phyloP scores from a whole-genome alignment of 2,888 invertebrate genomes.

The Ophioninae sp. region DNA sequence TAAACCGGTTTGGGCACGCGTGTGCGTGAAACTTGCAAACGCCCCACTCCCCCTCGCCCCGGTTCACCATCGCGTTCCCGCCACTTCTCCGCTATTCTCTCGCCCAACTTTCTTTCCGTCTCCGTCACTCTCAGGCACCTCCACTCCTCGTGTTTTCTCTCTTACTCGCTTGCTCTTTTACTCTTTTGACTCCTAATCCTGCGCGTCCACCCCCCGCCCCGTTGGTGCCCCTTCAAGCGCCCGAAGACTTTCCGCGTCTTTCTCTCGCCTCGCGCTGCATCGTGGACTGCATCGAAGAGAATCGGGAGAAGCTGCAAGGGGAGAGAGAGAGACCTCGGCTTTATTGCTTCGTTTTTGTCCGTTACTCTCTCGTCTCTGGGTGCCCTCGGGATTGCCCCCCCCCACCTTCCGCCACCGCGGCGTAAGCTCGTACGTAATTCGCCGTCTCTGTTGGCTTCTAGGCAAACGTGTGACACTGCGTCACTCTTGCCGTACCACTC shows the following conservation, averaged over 20 bases:
- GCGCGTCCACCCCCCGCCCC: conserved; percentile 40
- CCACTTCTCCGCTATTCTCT: background rate
- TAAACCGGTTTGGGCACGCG: conserved; percentile 79
- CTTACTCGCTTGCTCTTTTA: conserved; percentile 56
- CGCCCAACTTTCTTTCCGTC: conserved; percentile 37
- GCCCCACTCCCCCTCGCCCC: conserved; percentile 18
- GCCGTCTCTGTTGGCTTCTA: conserved; percentile 38
- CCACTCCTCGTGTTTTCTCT: conserved; percentile 45
- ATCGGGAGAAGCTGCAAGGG: conserved; percentile 40
- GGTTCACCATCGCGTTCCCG: conserved; percentile 10
- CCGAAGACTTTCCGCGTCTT: conserved; percentile 48
- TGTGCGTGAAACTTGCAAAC: conserved; percentile 68
- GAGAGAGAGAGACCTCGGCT: conserved; percentile 41
- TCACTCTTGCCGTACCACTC: conserved; percentile 20
- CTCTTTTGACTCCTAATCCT: conserved; percentile 57
- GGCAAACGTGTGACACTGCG: conserved; percentile 13
- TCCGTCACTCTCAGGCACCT: conserved; percentile 56
- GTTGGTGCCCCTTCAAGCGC: conserved; percentile 24
- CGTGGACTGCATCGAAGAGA: conserved; percentile 35
- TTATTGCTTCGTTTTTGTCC: conserved; percentile 40
- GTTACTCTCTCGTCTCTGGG: conserved; percentile 32
- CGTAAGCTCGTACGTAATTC: conserved; percentile 23
- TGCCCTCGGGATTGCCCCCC: background rate
- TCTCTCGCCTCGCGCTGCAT: conserved; percentile 31
- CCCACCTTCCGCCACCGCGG: background rate